Conservation (phyloP, 2,113 vertebrate species). For the Grammomys dolichurus region DNA sequence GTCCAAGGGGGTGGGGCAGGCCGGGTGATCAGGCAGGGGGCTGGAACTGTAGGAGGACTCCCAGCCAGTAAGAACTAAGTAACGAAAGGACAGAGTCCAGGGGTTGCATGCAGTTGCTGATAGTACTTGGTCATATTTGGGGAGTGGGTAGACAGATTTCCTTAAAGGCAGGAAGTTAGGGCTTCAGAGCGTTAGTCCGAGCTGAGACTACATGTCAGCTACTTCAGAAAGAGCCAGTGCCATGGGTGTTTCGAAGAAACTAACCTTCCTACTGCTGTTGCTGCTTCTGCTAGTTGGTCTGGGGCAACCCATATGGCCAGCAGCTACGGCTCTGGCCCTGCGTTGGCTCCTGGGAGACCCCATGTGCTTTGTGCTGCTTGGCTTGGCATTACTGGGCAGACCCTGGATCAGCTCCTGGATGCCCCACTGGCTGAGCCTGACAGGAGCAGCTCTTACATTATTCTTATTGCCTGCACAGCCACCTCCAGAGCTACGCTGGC, state of each 20-base stretch:
- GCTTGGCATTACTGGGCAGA: neutral
- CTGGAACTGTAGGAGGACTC: neutral
- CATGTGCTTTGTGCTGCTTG: neutral
- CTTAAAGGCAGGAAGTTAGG: neutral
- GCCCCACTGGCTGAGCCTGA: conserved; percentile 41
- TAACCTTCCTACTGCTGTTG: neutral
- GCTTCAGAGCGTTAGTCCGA: rapidly evolving
- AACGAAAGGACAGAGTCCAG: neutral
- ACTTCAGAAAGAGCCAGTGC: neutral
- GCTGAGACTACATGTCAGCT: neutral
- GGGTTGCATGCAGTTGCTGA: rapidly evolving
- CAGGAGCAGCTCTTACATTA: rapidly evolving
- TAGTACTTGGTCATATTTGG: no score
- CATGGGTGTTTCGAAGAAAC: neutral
- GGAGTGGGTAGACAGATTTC: neutral
- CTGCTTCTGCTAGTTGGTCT: neutral
- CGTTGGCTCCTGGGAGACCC: conserved; percentile 69
- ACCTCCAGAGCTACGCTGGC: conserved; percentile 57
- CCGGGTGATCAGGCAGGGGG: neutral
- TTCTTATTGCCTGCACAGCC: neutral
- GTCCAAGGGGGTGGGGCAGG: neutral
- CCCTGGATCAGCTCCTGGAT: conserved; percentile 56
- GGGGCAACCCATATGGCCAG: neutral
- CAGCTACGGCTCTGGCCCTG: neutral
- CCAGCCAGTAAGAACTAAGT: neutral